A percentile compares a stretch with the other conserved stretches of the same genome.
Evolutionary conservation across 1,140 invertebrate species (phyloP).

Genomic region (Lepidurus packardi): DNA sequence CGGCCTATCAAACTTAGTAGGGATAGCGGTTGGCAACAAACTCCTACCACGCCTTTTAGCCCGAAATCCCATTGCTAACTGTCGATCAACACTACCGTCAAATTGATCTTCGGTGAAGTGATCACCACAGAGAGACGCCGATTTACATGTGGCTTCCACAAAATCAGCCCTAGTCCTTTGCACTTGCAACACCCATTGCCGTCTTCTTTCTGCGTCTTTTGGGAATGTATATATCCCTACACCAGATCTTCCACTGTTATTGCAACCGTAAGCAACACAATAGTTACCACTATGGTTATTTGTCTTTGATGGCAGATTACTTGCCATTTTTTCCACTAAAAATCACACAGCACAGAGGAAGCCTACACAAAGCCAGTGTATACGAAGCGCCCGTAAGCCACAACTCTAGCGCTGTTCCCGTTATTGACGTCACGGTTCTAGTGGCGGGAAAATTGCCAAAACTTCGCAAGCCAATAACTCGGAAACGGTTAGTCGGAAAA

Average conservation of each 20-base stretch:
- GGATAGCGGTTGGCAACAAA: neutral
- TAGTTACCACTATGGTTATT: neutral
- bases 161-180: neutral
- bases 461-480: no score
- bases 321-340: no score
- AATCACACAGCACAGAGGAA: no score
- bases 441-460: no score
- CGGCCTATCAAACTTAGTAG: neutral
- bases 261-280: neutral
- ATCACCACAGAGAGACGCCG: neutral
- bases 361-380: no score
- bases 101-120: no score
- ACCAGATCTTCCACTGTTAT: neutral
- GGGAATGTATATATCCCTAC: neutral
- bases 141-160: neutral
- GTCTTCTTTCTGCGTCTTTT: neutral
- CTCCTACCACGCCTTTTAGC: neutral
- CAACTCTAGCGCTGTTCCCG: neutral
- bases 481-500: no score
- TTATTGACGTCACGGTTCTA: neutral
- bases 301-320: no score
- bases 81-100: no score
- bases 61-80: no score
- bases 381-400: neutral
- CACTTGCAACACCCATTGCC: neutral